These are phyloP conservation scores for Lasioglossum vierecki DNA, from an alignment of 2,888 invertebrate genomes.

Conservation along the genomic window DNA sequence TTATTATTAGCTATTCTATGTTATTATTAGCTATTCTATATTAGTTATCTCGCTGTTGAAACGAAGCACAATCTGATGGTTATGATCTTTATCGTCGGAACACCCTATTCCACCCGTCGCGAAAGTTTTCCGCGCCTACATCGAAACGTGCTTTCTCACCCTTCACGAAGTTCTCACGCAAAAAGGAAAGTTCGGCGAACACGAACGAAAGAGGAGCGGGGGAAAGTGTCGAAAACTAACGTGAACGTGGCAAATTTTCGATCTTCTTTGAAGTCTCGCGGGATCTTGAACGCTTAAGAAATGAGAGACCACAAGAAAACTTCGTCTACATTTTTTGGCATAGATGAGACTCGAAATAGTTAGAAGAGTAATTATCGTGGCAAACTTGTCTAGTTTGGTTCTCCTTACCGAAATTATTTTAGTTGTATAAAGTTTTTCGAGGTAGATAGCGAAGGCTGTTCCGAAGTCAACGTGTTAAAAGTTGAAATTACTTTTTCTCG, in stretches of 20 bases:
- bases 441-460: background rate
- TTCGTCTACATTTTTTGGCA: background rate
- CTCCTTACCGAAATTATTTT: background rate
- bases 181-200: slow-evolving; percentile 14
- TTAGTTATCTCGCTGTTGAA: background rate
- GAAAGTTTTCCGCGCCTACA: background rate
- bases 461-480: background rate
- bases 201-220: background rate
- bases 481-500: background rate
- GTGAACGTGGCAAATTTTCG: background rate
- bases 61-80: background rate
- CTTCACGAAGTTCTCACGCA: background rate
- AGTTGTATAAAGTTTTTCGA: background rate
- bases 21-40: background rate
- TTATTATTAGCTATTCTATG: background rate
- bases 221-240: background rate
- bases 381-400: background rate
- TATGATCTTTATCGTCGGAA: background rate
- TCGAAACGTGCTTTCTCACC: slow-evolving; percentile 13
- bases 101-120: background rate
- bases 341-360: background rate
- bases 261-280: background rate
- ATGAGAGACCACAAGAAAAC: background rate
- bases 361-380: background rate
- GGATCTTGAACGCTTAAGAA: background rate